These are phyloP conservation scores for Ethmia dodecea DNA, from an alignment of 2,888 invertebrate genomes.

Conservation along the genomic window DNA sequence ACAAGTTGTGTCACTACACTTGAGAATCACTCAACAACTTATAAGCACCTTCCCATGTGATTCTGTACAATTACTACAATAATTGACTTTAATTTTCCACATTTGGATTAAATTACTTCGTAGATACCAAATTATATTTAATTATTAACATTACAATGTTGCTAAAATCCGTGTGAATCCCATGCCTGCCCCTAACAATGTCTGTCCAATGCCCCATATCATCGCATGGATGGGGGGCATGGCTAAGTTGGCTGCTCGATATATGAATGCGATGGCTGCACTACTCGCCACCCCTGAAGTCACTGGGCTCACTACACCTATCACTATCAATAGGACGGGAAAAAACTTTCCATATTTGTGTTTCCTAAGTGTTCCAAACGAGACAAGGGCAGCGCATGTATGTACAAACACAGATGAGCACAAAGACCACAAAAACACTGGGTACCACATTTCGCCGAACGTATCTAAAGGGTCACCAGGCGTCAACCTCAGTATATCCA, in stretches of 20 bases:
- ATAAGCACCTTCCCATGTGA: slow-evolving; percentile 37
- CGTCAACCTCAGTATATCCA: slow-evolving; percentile 82
- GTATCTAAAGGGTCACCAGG: slow-evolving; percentile 82
- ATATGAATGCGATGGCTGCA: slow-evolving; percentile 96
- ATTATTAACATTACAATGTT: slow-evolving; percentile 81
- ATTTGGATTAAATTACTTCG: slow-evolving; percentile 23
- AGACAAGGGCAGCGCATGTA: slow-evolving; percentile 92
- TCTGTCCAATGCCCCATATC: slow-evolving; percentile 97
- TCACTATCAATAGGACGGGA: slow-evolving; percentile 90
- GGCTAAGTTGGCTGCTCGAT: slow-evolving; percentile 90
- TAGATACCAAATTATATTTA: slow-evolving; percentile 11
- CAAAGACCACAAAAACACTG: slow-evolving; percentile 96
- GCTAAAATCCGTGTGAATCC: slow-evolving; percentile 96
- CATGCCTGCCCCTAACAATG: slow-evolving; percentile 90
- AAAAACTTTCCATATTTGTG: slow-evolving; percentile 97
- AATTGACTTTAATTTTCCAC: slow-evolving; percentile 45
- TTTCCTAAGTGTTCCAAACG: slow-evolving; percentile 93
- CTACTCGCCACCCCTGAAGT: slow-evolving; percentile 93
- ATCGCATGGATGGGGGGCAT: slow-evolving; percentile 95
- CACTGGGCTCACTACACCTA: slow-evolving; percentile 93
- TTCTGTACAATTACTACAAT: slow-evolving; percentile 34
- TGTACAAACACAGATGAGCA: slow-evolving; percentile 96
- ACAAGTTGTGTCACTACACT: slow-evolving; percentile 18
- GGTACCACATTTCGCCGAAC: slow-evolving; percentile 97
- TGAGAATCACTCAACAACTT: slow-evolving; percentile 30